A percentile compares a stretch with the other conserved stretches of the same genome.
Conservation (phyloP, 2,797 vertebrate genomes). For the Lagodon rhomboides region DNA sequence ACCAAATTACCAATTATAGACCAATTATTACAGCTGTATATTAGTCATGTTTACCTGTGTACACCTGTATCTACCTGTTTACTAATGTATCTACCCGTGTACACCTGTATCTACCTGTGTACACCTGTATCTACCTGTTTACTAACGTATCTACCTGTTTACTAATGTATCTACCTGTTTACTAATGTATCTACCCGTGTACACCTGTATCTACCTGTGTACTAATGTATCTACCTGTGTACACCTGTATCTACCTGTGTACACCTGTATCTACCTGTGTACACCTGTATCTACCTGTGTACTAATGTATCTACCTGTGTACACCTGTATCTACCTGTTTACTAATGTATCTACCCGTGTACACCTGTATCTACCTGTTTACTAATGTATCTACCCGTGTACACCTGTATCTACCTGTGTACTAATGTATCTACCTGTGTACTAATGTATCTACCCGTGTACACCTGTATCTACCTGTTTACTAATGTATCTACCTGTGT, state of each 20-base stretch:
- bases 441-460: background rate
- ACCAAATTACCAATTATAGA: too few species aligned
- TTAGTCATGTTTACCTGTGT: background rate
- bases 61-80: slow-evolving; percentile 15
- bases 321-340: slow-evolving; percentile 10
- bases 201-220: slow-evolving; percentile 8
- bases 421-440: background rate
- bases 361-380: background rate
- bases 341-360: too few species aligned
- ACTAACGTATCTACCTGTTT: too few species aligned
- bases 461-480: background rate
- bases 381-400: slow-evolving; percentile 4
- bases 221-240: slow-evolving; percentile 13
- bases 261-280: slow-evolving; percentile 14
- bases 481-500: background rate
- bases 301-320: slow-evolving; percentile 13
- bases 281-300: slow-evolving; percentile 12
- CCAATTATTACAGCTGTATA: too few species aligned
- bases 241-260: too few species aligned
- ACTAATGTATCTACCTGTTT: too few species aligned
- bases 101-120: too few species aligned
- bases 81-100: background rate
- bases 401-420: slow-evolving; percentile 1
- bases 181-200: background rate
- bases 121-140: too few species aligned